phyloP scores from a whole-genome alignment of 2,113 vertebrate genomes.

The Aegypius monachus region DNA sequence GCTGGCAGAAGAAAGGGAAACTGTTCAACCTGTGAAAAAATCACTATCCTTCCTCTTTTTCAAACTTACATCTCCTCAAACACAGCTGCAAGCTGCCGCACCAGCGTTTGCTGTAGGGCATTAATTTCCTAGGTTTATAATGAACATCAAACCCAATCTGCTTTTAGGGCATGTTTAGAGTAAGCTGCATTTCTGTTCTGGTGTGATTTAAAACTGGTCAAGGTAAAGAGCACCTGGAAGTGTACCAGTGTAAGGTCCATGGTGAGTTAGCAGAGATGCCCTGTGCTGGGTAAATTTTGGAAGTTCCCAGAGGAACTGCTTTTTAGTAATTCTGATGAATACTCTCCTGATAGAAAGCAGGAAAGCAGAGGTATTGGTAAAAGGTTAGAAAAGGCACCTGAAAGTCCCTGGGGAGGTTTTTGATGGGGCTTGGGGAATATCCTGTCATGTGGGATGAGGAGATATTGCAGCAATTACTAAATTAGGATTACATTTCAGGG shows the following conservation, averaged over 20 bases:
- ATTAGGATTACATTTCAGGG: neutral
- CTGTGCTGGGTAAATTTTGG: neutral
- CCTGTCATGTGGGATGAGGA: neutral
- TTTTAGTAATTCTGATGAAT: neutral
- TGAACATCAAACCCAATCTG: neutral
- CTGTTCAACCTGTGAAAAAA: conserved; percentile 10
- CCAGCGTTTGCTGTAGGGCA: neutral
- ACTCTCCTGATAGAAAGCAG: neutral
- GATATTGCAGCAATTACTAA: neutral
- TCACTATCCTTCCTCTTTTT: neutral
- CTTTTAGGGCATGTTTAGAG: neutral
- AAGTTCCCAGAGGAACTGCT: neutral
- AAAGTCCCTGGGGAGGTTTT: neutral
- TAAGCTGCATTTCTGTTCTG: neutral
- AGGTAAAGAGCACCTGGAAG: neutral
- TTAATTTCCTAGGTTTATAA: neutral
- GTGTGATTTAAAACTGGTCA: neutral
- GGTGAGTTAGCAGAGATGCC: neutral
- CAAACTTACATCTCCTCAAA: neutral
- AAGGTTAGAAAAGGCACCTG: neutral
- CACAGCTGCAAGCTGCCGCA: conserved; percentile 19
- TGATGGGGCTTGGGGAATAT: neutral
- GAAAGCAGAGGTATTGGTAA: neutral
- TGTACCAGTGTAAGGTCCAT: neutral
- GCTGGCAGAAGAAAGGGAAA: neutral